These are phyloP conservation scores for Lasioglossum zephyrum DNA, from an alignment of 2,888 invertebrate species.

Conservation along the genomic window DNA sequence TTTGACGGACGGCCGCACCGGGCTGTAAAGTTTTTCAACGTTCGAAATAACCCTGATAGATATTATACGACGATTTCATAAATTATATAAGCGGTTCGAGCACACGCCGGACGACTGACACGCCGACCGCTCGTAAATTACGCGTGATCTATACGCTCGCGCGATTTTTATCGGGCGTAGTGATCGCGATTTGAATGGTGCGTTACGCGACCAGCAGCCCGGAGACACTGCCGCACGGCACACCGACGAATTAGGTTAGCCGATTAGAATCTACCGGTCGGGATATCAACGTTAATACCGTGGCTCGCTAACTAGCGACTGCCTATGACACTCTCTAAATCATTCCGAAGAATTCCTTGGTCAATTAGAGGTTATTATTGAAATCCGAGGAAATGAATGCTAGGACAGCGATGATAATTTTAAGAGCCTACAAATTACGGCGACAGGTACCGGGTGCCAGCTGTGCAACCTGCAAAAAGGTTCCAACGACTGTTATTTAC, in stretches of 20 bases:
- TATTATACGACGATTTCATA: constrained; percentile 46
- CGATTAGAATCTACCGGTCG: constrained; percentile 37
- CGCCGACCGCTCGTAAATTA: constrained; percentile 47
- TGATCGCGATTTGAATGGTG: constrained; percentile 41
- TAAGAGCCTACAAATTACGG: not conserved
- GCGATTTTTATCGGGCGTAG: constrained; percentile 48
- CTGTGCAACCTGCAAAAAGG: not conserved
- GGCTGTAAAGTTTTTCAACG: not conserved
- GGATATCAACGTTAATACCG: constrained; percentile 13
- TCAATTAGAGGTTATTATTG: not conserved
- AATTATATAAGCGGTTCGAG: constrained; percentile 51
- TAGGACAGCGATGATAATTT: not conserved
- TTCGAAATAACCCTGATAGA: constrained; percentile 13
- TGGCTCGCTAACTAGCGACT: not conserved
- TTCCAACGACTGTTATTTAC: not conserved
- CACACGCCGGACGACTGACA: constrained; percentile 35
- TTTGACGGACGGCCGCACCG: constrained; percentile 18
- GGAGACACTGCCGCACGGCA: constrained; percentile 4
- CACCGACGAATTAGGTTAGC: constrained; percentile 34
- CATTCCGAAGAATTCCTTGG: constrained; percentile 15
- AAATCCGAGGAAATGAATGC: not conserved
- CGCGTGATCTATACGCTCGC: constrained; percentile 37
- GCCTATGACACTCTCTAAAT: not conserved
- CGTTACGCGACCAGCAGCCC: constrained; percentile 28
- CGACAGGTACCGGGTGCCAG: not conserved